Evolutionary conservation across 2,888 invertebrate species (phyloP).

Genomic region (Carabus problematicus): DNA sequence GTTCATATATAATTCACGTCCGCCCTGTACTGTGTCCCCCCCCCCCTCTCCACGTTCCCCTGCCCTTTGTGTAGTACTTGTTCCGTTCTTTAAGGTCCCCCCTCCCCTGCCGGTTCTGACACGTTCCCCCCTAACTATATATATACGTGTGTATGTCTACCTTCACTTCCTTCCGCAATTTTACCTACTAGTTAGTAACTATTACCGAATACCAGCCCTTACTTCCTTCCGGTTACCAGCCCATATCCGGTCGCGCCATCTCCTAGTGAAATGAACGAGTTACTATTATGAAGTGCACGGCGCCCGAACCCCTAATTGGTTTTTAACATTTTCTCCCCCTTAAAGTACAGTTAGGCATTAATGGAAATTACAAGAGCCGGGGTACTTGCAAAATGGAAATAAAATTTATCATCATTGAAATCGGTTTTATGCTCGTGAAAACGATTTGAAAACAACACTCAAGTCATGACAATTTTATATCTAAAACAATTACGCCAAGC

Average conservation of each 20-base stretch:
- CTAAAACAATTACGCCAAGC: too few species aligned
- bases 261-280: constrained; percentile 30
- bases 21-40: constrained; percentile 46
- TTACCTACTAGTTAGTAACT: too few species aligned
- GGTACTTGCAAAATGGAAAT: too few species aligned
- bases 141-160: not conserved
- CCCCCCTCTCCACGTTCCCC: constrained; percentile 4
- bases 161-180: too few species aligned
- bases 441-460: not conserved
- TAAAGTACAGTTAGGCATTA: constrained; percentile 9
- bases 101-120: constrained; percentile 6
- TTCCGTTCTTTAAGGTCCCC: constrained; percentile 3
- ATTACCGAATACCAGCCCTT: constrained; percentile 7
- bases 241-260: not conserved
- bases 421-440: not conserved
- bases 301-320: constrained; percentile 36
- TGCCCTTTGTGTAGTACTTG: constrained; percentile 1
- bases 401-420: constrained; percentile 7
- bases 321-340: constrained; percentile 23
- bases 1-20: constrained; percentile 60
- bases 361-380: constrained; percentile 37
- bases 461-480: too few species aligned
- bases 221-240: constrained; percentile 51
- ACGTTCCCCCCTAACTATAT: not conserved
- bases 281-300: constrained; percentile 34